These are phyloP conservation scores for Caenorhabditis imperialis DNA, from an alignment of 2,888 invertebrate species.

Conservation along the genomic window DNA sequence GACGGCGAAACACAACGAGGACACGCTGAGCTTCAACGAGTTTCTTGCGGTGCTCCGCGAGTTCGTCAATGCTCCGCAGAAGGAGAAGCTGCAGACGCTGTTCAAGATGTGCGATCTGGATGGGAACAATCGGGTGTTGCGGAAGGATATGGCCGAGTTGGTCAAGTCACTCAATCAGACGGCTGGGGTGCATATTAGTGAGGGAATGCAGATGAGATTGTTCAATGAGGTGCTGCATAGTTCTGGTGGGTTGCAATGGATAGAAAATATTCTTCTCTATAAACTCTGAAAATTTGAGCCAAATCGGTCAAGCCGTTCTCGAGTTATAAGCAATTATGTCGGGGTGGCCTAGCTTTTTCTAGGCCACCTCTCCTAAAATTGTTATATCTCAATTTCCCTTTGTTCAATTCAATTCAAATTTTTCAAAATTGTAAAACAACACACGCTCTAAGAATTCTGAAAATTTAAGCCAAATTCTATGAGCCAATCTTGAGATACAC, in stretches of 20 bases:
- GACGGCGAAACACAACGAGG: conserved; percentile 84
- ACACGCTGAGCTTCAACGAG: conserved; percentile 91
- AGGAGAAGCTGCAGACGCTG: conserved; percentile 85
- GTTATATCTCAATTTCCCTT: too few relatives aligned
- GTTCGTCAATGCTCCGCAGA: conserved; percentile 64
- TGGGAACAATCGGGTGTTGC: conserved; percentile 92
- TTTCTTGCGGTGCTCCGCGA: conserved; percentile 87
- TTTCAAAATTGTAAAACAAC: too few relatives aligned
- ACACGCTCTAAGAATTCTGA: too few relatives aligned
- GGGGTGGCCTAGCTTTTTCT: too few relatives aligned
- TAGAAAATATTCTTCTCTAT: too few relatives aligned
- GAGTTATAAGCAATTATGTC: too few relatives aligned
- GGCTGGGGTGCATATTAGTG: conserved; percentile 74
- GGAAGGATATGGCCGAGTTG: conserved; percentile 93
- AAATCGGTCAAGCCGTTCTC: too few relatives aligned
- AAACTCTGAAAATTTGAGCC: too few relatives aligned
- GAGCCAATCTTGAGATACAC: too few relatives aligned
- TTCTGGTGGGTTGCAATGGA: conserved; percentile 42
- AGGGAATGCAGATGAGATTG: conserved; percentile 56
- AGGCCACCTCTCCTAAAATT: too few relatives aligned
- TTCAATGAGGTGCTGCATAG: conserved; percentile 61
- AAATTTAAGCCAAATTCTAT: too few relatives aligned
- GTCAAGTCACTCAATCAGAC: conserved; percentile 80
- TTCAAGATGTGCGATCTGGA: conserved; percentile 98
- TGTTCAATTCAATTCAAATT: too few relatives aligned